phyloP scores from a whole-genome alignment of 1,140 invertebrate species.

The Diabrotica virgifera region DNA sequence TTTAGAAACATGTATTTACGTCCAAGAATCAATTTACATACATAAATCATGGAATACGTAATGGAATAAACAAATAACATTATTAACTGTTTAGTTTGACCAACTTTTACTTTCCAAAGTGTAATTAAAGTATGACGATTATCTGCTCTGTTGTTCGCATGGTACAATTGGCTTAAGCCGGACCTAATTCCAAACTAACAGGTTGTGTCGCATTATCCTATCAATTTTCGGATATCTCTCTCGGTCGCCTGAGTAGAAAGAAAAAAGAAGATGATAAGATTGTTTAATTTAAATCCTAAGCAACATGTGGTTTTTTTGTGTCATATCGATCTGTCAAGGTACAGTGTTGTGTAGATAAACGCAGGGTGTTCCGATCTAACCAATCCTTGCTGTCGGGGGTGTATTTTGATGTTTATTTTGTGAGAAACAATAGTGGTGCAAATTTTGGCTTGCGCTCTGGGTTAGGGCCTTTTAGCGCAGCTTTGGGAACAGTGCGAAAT shows the following conservation, averaged over 20 bases:
- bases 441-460: constrained; percentile 36
- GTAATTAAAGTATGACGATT: background rate
- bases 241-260: background rate
- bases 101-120: no score
- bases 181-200: background rate
- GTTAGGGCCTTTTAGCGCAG: constrained; percentile 37
- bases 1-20: no score
- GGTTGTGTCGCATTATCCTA: constrained; percentile 21
- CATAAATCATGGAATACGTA: no score
- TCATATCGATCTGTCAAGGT: constrained; percentile 40
- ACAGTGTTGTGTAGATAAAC: constrained; percentile 18
- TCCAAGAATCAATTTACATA: no score
- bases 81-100: no score
- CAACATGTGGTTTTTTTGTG: constrained; percentile 40
- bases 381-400: constrained; percentile 9
- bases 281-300: constrained; percentile 27
- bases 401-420: constrained; percentile 10
- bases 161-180: background rate
- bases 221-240: constrained; percentile 11
- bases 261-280: constrained; percentile 8
- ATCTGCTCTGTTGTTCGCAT: constrained; percentile 6
- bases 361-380: constrained; percentile 22
- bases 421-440: constrained; percentile 6
- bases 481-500: constrained; percentile 29
- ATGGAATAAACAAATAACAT: no score